Evolutionary conservation across 2,888 invertebrate genomes (phyloP), one percentile per base, ranked within the genome.

Genomic region (Brenthis daphne): DNA sequence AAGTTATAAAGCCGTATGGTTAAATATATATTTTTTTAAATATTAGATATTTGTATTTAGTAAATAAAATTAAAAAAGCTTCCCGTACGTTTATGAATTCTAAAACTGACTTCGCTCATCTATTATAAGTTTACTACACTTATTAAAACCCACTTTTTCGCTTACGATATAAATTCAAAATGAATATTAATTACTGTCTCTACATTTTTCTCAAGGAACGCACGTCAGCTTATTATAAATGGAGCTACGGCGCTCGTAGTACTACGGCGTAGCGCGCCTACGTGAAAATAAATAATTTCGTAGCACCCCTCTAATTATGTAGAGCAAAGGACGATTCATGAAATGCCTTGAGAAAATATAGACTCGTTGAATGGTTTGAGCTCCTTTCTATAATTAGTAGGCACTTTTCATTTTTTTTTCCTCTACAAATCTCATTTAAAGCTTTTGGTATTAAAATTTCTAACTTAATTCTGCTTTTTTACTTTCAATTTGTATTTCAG

Each of bases 181-280:
- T 43, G 37, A 43, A 43, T 43, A 11, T 58, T 58, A 58, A 58
- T 58, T 58, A 58, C 58, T 58, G 48, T 58, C 58, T 58, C 48
- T 58, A 58, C 47, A n/a, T 58, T 48, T 58, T 58, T 58, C 65
- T 68, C 51, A 53, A 70, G 70, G 13, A 69, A 56, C 57, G 54
- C 57, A 64, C 65, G 68, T 64, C 60, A 66, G 16, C 53, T 33
- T 64, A 68, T 72, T 65, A 71, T 68, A 68, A 71, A 70, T 57
- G 70, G 48, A 70, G 33, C 64, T 71, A 69, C 69, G 60, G 67
- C 58, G 58, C 70, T 64, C 70, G 75, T 73, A 83, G 78, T 79
- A 80, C 84, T 84, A 84, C 84, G 82, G 37, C 83, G 84, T 84
- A 83, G 82, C 75, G 68, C 73, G 78, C 75, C 83, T 83, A 84